A percentile compares a stretch with the other conserved stretches of the same genome.
Evolutionary conservation across 1,140 invertebrate species (phyloP).

Genomic region (Bombus sylvicola): DNA sequence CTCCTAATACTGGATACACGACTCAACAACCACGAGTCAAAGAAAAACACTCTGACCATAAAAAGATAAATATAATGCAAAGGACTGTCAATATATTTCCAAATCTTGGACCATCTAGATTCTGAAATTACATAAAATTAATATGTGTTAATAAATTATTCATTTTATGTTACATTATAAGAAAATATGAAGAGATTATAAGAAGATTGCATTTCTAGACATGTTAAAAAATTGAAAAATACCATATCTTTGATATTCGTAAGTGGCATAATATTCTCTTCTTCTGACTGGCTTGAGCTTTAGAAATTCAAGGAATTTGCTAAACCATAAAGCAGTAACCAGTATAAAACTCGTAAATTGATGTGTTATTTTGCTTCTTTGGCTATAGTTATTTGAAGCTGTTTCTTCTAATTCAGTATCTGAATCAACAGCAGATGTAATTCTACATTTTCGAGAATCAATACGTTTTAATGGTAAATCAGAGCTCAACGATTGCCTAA

Average conservation of each 20-base stretch:
- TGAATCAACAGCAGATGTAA: slow-evolving; percentile 69
- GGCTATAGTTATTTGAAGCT: slow-evolving; percentile 29
- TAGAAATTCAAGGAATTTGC: slow-evolving; percentile 63
- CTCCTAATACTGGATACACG: slow-evolving; percentile 68
- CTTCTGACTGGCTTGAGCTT: slow-evolving; percentile 65
- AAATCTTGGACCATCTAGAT: slow-evolving; percentile 69
- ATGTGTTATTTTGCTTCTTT: slow-evolving; percentile 57
- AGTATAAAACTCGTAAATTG: slow-evolving; percentile 57
- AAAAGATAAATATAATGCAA: slow-evolving; percentile 75
- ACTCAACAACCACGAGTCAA: slow-evolving; percentile 79
- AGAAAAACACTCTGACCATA: slow-evolving; percentile 71
- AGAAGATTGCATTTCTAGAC: slow-evolving; percentile 19
- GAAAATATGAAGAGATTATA: too few species aligned
- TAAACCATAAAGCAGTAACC: slow-evolving; percentile 59
- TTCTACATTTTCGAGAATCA: slow-evolving; percentile 40
- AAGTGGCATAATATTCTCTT: slow-evolving; percentile 63
- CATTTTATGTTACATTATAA: background rate
- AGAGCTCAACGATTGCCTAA: slow-evolving; percentile 58
- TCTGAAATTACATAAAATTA: slow-evolving; percentile 63
- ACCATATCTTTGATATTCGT: slow-evolving; percentile 66
- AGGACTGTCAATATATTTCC: slow-evolving; percentile 59
- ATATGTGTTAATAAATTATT: background rate
- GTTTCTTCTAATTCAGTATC: slow-evolving; percentile 73
- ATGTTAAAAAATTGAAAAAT: slow-evolving; percentile 12
- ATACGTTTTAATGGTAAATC: slow-evolving; percentile 21